Evolutionary conservation across 2,113 vertebrate genomes (phyloP).

Genomic region (Notothenia coriiceps): DNA sequence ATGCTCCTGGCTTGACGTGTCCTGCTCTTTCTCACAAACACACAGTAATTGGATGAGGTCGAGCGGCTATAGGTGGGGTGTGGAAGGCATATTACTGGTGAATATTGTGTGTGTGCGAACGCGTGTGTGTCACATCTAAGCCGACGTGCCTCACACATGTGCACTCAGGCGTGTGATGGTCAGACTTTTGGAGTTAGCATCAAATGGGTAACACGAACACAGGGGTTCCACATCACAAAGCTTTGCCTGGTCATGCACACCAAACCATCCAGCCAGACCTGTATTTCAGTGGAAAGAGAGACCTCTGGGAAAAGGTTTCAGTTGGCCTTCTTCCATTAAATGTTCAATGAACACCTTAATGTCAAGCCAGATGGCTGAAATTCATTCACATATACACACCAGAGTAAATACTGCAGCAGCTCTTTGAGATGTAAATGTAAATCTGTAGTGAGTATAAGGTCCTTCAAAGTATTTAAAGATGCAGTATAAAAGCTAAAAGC

Average conservation of each 20-base stretch:
- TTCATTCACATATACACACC: slow-evolving; percentile 42
- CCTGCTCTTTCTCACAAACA: slow-evolving; percentile 87
- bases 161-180: slow-evolving; percentile 81
- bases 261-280: slow-evolving; percentile 60
- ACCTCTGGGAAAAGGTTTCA: slow-evolving; percentile 58
- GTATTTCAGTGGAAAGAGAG: slow-evolving; percentile 53
- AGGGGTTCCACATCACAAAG: slow-evolving; percentile 72
- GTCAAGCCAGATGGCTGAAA: slow-evolving; percentile 55
- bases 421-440: slow-evolving; percentile 56
- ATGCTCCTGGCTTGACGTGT: slow-evolving; percentile 77
- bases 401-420: slow-evolving; percentile 19
- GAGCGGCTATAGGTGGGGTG: slow-evolving; percentile 71
- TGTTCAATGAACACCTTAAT: slow-evolving; percentile 54
- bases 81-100: slow-evolving; percentile 67
- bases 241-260: slow-evolving; percentile 70
- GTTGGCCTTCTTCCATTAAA: slow-evolving; percentile 58
- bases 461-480: slow-evolving; percentile 1
- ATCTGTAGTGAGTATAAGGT: background rate
- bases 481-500: background rate
- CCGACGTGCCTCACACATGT: slow-evolving; percentile 81
- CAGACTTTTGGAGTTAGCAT: slow-evolving; percentile 80
- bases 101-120: slow-evolving; percentile 42
- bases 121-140: slow-evolving; percentile 74
- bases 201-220: slow-evolving; percentile 75
- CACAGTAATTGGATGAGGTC: slow-evolving; percentile 84